Evolutionary conservation across 2,888 invertebrate species (phyloP), one percentile per base, ranked within the genome.

Genomic region (Lepidochitona cinerea): DNA sequence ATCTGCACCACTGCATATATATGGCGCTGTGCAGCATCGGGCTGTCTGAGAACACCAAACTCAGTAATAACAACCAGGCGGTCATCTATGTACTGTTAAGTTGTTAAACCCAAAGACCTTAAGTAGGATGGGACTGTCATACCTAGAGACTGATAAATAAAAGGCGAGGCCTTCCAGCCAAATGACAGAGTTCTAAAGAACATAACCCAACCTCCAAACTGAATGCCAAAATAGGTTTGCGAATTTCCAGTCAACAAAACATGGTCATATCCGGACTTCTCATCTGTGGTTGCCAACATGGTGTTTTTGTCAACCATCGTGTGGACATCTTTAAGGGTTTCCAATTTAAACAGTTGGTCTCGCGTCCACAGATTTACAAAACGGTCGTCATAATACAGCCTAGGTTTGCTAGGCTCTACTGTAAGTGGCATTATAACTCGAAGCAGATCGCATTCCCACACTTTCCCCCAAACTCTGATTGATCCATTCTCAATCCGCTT

Each of bases 101-200:
- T 70, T 7, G 37, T 36, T 14, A 74, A n/a, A n/a, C 70, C 70
- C 0, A 74, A 18, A 6, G 32, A 35, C 26, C 76, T 49, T 18
- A 68, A 59, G 41, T 72, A 68, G 7, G 35, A 9, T 1, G 74
- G 70, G 9, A 32, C 68, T 9, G 35, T 26, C 71, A 74, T 72
- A 18, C 74, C 72, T 5, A 67, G 49, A 3, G 52, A 37, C 41
- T 74, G 76, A 26, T 76, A 72, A 14, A 76, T 64, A 37, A 52
- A 76, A n/a, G 76, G 29, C 0, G 74, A 68, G 0, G 70, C 68
- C 53, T 76, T 76, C 71, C 69, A 76, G 0, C 76, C 74, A 54
- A 76, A 79, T 33, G 49, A 84, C 79, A 68, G 82, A 74, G 29
- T 81, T 78, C 83, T 87, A 65, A 29, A 78, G 1, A 41, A 70